Percentiles rank a stretch among this genome's conserved stretches.
Evolutionary conservation across 2,888 invertebrate genomes (phyloP).

Genomic region (Campoletis raptor): DNA sequence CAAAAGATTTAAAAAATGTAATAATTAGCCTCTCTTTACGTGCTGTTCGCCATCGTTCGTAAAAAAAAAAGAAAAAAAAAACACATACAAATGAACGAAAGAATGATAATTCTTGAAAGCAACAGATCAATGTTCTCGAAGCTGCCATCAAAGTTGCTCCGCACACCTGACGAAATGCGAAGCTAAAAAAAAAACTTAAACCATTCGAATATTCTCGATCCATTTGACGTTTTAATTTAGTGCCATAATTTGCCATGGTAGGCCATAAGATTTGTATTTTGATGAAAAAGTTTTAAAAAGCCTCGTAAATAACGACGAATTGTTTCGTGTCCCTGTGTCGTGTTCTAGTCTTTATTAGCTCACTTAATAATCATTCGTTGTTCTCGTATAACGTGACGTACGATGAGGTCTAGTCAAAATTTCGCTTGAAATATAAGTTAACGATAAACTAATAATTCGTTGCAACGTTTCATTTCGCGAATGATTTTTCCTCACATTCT

Average conservation of each 20-base stretch:
- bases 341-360: constrained; percentile 67
- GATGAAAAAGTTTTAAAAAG: not conserved
- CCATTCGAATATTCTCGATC: constrained; percentile 51
- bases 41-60: constrained; percentile 42
- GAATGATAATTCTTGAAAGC: constrained; percentile 1
- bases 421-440: constrained; percentile 27
- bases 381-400: constrained; percentile 33
- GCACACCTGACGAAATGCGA: not conserved
- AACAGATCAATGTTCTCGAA: constrained; percentile 58
- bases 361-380: constrained; percentile 27
- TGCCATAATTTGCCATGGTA: constrained; percentile 81
- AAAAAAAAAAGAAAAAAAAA: not conserved
- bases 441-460: constrained; percentile 30
- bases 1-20: not conserved
- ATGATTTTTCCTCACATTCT: not conserved
- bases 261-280: constrained; percentile 53
- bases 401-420: constrained; percentile 70
- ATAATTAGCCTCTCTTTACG: constrained; percentile 26
- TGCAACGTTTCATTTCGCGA: constrained; percentile 62
- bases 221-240: constrained; percentile 60
- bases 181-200: constrained; percentile 5
- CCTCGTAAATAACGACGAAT: constrained; percentile 36
- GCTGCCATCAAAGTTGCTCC: constrained; percentile 54
- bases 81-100: not conserved
- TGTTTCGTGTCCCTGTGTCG: constrained; percentile 34